These are phyloP conservation scores for Drosophila cognata DNA, from an alignment of 2,888 invertebrate genomes.

Conservation along the genomic window DNA sequence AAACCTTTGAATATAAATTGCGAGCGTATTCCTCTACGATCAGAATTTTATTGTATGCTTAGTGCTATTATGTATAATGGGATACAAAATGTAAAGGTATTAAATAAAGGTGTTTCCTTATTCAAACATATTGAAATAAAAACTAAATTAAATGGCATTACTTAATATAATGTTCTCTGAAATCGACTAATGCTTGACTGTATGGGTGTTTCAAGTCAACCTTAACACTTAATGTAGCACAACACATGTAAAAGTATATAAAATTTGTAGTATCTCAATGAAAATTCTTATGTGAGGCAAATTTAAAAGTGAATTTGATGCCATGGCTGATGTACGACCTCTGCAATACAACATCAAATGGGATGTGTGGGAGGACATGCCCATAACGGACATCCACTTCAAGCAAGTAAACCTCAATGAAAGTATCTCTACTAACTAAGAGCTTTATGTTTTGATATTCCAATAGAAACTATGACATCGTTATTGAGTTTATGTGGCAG, in stretches of 20 bases:
- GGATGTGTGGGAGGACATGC: slow-evolving; percentile 53
- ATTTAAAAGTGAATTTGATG: neutral
- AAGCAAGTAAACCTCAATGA: slow-evolving; percentile 43
- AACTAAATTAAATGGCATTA: neutral
- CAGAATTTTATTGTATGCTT: neutral
- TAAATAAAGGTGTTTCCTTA: neutral
- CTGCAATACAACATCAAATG: slow-evolving; percentile 58
- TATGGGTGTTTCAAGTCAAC: neutral
- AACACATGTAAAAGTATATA: neutral
- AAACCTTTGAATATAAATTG: neutral
- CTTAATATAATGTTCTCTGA: neutral
- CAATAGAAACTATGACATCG: slow-evolving; percentile 53
- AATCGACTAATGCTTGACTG: neutral
- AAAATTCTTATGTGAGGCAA: slow-evolving; percentile 15
- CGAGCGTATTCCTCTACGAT: too few species aligned
- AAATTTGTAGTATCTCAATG: neutral
- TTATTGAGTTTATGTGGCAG: slow-evolving; percentile 66
- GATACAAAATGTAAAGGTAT: neutral
- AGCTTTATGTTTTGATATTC: neutral
- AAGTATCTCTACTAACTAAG: neutral
- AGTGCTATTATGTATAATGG: neutral
- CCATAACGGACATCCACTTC: slow-evolving; percentile 64
- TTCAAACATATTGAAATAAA: neutral
- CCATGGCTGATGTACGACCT: slow-evolving; percentile 56
- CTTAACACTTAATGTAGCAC: neutral